These are phyloP conservation scores for Megaceryle torquata DNA, from an alignment of 2,113 vertebrate species.

Conservation along the genomic window DNA sequence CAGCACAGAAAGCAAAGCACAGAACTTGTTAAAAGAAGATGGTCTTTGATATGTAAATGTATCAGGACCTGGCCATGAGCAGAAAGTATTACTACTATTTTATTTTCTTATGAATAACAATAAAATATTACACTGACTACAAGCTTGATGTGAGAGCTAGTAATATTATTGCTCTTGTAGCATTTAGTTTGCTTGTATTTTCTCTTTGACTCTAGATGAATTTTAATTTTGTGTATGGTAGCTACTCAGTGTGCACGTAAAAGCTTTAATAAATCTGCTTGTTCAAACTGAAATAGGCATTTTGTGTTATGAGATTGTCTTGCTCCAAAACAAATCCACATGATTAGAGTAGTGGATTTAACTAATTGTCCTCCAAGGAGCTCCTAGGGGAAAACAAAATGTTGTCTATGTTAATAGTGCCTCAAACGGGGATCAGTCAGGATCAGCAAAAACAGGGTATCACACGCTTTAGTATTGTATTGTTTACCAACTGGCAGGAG, in stretches of 20 bases:
- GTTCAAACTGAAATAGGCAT: conserved; percentile 61
- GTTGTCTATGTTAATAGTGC: conserved; percentile 26
- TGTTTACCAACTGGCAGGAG: conserved; percentile 23
- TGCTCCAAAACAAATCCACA: conserved; percentile 61
- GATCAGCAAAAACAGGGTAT: conserved; percentile 15
- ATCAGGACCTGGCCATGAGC: background rate
- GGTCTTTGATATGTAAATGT: background rate
- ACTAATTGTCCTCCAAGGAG: conserved; percentile 61
- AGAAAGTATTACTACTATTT: conserved; percentile 22
- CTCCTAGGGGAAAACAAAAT: conserved; percentile 53
- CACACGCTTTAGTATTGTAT: background rate
- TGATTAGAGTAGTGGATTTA: conserved; percentile 62
- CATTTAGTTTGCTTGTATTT: conserved; percentile 62
- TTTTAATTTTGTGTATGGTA: conserved; percentile 59
- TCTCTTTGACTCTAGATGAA: conserved; percentile 52
- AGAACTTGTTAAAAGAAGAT: background rate
- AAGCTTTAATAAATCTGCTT: conserved; percentile 64
- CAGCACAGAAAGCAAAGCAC: background rate
- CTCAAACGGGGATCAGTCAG: conserved; percentile 44
- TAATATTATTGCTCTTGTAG: conserved; percentile 43
- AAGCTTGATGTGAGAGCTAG: conserved; percentile 15
- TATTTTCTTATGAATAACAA: conserved; percentile 56
- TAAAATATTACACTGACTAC: conserved; percentile 39
- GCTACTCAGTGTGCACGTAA: conserved; percentile 10
- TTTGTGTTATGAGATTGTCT: conserved; percentile 56